Evolutionary conservation across 2,113 vertebrate genomes (phyloP).

Genomic region (Pyxicephalus adspersus): DNA sequence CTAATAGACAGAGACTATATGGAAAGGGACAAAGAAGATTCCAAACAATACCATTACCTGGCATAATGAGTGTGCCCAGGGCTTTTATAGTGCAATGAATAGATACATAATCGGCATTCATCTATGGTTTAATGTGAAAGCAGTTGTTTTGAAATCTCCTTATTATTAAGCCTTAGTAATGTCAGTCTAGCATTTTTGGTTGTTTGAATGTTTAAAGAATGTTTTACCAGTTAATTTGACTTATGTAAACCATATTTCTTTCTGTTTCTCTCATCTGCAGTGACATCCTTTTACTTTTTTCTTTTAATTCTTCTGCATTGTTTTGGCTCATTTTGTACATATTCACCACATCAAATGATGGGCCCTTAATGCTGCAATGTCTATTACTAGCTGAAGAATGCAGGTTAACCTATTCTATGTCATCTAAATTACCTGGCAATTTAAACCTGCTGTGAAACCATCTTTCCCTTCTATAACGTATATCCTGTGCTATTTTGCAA

Average conservation of each 20-base stretch:
- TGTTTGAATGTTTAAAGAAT: conserved; percentile 38
- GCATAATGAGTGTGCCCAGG: conserved; percentile 73
- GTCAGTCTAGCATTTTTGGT: conserved; percentile 27
- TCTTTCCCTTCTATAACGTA: neutral
- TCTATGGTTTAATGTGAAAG: conserved; percentile 15
- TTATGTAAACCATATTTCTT: neutral
- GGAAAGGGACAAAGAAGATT: conserved; percentile 95
- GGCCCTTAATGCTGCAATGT: conserved; percentile 52
- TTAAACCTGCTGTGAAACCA: neutral
- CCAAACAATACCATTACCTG: conserved; percentile 97
- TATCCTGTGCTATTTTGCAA: no score
- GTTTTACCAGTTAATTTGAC: conserved; percentile 33
- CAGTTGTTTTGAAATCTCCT: conserved; percentile 10
- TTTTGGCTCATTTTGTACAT: conserved; percentile 24
- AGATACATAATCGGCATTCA: conserved; percentile 6
- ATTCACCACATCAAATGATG: conserved; percentile 5
- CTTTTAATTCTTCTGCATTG: neutral
- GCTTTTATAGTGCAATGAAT: conserved; percentile 49
- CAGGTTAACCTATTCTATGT: neutral
- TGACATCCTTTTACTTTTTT: neutral
- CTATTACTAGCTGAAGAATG: conserved; percentile 21
- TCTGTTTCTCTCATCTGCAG: conserved; percentile 10
- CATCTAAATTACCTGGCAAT: neutral
- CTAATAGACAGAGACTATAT: conserved; percentile 98
- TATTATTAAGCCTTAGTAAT: conserved; percentile 38